Conservation (phyloP, 2,113 vertebrate species). For the Pantherophis guttatus region DNA sequence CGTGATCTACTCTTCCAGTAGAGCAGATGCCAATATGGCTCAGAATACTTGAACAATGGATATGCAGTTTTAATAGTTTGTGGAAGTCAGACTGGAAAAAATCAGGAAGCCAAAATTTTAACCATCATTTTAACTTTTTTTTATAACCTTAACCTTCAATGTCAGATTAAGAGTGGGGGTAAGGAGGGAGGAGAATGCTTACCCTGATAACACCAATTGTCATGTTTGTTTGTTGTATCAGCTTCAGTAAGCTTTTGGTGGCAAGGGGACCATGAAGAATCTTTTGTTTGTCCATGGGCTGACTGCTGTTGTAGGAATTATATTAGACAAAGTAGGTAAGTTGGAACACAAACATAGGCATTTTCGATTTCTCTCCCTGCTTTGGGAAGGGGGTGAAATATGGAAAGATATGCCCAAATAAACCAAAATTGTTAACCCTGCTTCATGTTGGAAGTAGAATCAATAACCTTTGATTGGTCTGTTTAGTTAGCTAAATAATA, state of each 20-base stretch:
- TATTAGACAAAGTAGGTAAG: background rate
- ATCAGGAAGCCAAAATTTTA: background rate
- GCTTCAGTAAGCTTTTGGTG: background rate
- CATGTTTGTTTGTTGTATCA: background rate
- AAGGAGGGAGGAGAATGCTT: background rate
- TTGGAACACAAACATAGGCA: background rate
- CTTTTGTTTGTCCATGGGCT: background rate
- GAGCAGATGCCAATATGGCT: background rate
- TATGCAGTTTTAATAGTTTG: background rate
- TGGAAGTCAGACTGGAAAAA: background rate
- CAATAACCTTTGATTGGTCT: background rate
- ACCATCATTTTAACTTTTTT: background rate
- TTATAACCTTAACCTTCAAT: background rate
- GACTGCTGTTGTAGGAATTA: background rate
- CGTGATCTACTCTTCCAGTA: background rate
- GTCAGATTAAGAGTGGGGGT: background rate
- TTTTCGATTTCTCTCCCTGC: background rate
- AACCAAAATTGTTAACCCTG: background rate
- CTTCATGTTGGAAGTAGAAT: background rate
- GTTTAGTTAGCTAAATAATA: background rate
- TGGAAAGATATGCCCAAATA: background rate
- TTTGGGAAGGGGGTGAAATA: background rate
- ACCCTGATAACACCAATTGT: background rate
- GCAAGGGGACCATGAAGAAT: background rate
- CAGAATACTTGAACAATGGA: background rate